Percentiles rank a stretch among this genome's conserved stretches.
These are phyloP conservation scores for Heliocidaris erythrogramma DNA, from an alignment of 35 echinoderm and acorn worm genomes.

Conservation along the genomic window DNA sequence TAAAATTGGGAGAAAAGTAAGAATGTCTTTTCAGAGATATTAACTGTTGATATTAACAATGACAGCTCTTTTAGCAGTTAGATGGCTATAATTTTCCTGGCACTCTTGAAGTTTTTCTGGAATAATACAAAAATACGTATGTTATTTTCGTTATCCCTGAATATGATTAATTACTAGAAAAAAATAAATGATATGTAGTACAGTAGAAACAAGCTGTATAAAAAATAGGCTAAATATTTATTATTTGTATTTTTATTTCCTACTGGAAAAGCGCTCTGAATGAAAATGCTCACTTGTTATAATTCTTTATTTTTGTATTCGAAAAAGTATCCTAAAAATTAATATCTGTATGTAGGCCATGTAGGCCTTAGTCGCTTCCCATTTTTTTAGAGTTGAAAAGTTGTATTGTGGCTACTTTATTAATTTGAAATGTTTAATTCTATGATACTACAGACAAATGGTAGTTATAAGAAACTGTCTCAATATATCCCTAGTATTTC, in stretches of 20 bases:
- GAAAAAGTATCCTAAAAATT: not conserved
- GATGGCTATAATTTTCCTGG: not conserved
- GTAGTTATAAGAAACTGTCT: not conserved
- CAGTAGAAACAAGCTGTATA: not conserved
- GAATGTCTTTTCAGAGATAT: not conserved
- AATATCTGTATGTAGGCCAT: not conserved
- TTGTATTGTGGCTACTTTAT: no score
- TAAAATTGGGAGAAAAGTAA: not conserved
- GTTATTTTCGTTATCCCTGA: no score
- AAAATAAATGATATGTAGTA: no score
- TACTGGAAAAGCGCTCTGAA: not conserved
- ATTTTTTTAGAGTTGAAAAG: no score
- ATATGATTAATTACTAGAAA: no score
- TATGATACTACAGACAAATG: not conserved
- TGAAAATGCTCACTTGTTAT: not conserved
- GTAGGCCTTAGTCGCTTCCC: no score
- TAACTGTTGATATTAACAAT: not conserved
- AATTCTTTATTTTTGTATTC: not conserved
- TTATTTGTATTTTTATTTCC: not conserved
- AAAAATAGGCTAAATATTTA: not conserved
- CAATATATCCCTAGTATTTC: not conserved
- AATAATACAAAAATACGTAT: no score
- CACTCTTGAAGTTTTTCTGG: no score
- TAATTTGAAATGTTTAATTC: no score
- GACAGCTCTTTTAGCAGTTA: not conserved